A percentile compares a stretch with the other conserved stretches of the same genome.
Conservation (phyloP, 2,113 vertebrate genomes). For the Fulmarus glacialis region DNA sequence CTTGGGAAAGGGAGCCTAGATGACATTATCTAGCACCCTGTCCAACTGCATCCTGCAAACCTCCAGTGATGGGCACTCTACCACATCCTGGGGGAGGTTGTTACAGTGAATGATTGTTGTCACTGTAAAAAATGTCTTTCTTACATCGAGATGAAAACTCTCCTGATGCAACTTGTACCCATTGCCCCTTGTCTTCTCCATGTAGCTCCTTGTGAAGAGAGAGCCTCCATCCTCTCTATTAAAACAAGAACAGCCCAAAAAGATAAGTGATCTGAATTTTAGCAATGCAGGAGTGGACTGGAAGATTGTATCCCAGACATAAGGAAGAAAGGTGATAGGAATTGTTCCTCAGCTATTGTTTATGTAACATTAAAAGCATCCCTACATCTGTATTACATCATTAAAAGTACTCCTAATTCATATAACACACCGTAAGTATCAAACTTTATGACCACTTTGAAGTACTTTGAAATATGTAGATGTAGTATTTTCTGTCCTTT, state of each 20-base stretch:
- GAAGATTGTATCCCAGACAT: background rate
- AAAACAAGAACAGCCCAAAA: background rate
- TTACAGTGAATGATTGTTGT: background rate
- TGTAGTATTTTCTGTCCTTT: background rate
- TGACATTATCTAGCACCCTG: background rate
- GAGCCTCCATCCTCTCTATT: background rate
- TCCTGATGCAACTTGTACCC: background rate
- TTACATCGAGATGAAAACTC: background rate
- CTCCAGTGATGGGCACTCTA: background rate
- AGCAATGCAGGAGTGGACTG: background rate
- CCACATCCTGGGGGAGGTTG: background rate
- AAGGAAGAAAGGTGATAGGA: background rate
- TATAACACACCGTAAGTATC: background rate
- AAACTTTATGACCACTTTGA: background rate
- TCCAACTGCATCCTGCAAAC: background rate
- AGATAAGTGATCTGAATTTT: background rate
- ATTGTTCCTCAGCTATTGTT: background rate
- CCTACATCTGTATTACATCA: background rate
- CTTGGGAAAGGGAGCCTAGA: too few relatives aligned
- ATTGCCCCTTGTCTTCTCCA: background rate
- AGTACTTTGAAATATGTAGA: background rate
- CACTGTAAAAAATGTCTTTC: background rate
- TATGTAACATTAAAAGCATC: background rate
- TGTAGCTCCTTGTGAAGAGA: background rate
- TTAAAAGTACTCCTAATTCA: background rate